Percentiles rank a stretch among this genome's conserved stretches.
phyloP scores from a whole-genome alignment of 2,888 invertebrate species.

The Keiferia lycopersicella region DNA sequence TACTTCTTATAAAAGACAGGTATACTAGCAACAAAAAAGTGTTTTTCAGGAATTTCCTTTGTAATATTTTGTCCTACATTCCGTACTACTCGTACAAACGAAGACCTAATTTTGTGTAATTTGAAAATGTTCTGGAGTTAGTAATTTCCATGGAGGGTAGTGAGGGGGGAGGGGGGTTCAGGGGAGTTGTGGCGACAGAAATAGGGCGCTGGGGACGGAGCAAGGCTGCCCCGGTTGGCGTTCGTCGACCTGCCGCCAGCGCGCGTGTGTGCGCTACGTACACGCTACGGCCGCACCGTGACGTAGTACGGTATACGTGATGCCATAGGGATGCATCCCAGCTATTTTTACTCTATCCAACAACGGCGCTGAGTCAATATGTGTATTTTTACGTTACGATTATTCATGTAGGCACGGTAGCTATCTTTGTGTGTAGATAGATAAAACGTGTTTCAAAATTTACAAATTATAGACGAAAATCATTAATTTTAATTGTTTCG shows the following conservation, averaged over 20 bases:
- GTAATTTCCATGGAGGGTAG: constrained; percentile 64
- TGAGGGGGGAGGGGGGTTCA: constrained; percentile 42
- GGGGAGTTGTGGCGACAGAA: constrained; percentile 71
- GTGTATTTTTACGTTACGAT: constrained; percentile 13
- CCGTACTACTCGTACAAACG: constrained; percentile 17
- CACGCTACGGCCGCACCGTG: constrained; percentile 47
- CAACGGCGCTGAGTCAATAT: not conserved
- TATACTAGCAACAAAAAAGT: not conserved
- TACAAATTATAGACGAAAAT: not conserved
- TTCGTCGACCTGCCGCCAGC: constrained; percentile 69
- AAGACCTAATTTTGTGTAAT: constrained; percentile 42
- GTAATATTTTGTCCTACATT: constrained; percentile 19
- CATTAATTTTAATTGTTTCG: not conserved
- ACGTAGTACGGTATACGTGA: constrained; percentile 40
- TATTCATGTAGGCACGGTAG: not conserved
- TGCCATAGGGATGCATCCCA: constrained; percentile 53
- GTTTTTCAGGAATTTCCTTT: constrained; percentile 18
- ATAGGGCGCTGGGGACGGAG: constrained; percentile 81
- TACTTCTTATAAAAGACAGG: too few species aligned
- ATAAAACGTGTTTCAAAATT: not conserved
- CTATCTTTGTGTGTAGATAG: not conserved
- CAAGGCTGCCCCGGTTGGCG: constrained; percentile 79
- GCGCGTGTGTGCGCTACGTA: constrained; percentile 34
- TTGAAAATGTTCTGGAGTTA: constrained; percentile 44
- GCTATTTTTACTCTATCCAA: constrained; percentile 39